Evolutionary conservation across 2,888 invertebrate genomes (phyloP), one percentile per base, ranked within the genome.

Genomic region (Platerodrilus igneus): DNA sequence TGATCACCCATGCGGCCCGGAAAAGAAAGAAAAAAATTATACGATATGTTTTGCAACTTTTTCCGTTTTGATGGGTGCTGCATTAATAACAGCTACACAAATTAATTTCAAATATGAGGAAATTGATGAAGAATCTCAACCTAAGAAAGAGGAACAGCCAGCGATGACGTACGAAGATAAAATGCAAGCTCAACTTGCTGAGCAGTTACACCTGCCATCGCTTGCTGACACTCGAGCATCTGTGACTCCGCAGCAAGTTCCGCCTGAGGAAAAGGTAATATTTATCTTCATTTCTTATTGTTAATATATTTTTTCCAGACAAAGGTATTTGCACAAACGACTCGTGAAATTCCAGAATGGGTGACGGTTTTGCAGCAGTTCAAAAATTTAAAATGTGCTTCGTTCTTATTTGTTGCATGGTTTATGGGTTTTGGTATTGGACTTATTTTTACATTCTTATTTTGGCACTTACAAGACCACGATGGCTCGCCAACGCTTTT

Each of bases 381-480:
- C 69, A 88, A 86, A 58, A 87, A 89, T 64, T 69, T 92, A 37
- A 91, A 92, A 66, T 92, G 93, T 50, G 86, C 86, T 8, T 88
- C 91, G 1, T 92, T 96, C 67, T 77, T 97, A 30, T 90, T 95
- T 66, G 92, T 96, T 18, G 91, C 95, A 30, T 96, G 96, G 93
- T 95, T 92, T 70, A 96, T 99, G 94, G 99, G 99, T 37, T 93
- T 96, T 63, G 99, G 99, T 36, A 95, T 97, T 58, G 99, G 97
- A 1, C 76, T 99, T 55, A 96, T 97, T 56, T 99, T 99, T 72
- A 95, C 96, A 3, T 99, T 99, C 71, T 82, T 99, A 39, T 99
- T 96, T 73, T 99, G 97, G 99, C 96, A 97, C 70, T 77, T 99
- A 29, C 82, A 92, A 75, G 93, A 93, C 64, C 88, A 92, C 62